Evolutionary conservation across 2,888 invertebrate genomes (phyloP), one percentile per base, ranked within the genome.

Genomic region (Scrobipalpa costella): DNA sequence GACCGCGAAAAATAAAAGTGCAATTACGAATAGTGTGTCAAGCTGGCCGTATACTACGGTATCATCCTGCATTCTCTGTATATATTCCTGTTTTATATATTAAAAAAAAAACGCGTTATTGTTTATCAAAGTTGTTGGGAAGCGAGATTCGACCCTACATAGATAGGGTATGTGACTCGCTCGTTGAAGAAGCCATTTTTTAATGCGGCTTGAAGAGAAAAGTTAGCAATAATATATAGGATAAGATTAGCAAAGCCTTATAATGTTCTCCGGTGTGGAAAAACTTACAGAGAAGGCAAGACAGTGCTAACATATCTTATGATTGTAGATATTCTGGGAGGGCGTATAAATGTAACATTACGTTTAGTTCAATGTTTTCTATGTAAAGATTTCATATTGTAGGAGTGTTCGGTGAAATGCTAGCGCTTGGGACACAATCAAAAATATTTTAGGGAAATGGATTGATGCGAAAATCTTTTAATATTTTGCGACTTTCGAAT

Each of bases 311-410:
- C 90, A 89, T 90, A 90, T 89, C 88, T 87, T 86, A 80, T 77
- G 83, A 80, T 74, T 82, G 80, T 86, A 84, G 81, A 81, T 84
- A 81, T 81, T 72, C 70, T 72, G 72, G 71, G 78, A 76, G 79
- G 80, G 77, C 78, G 78, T 79, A 70, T 81, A 78, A 47, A 79
- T 83, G 79, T 85, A 85, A 83, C 81, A 76, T 83, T 86, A 84
- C 84, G 85, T 88, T 90, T 88, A 90, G 88, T 91, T 88, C 73
- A 83, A 86, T 86, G 80, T 85, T 88, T 88, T 86, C 83, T 85
- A 86, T 86, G 80, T 88, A 87, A 85, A 83, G 80, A 85, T 88
- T 87, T 86, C 86, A 83, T 86, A 86, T 81, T 83, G 77, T 85
- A 84, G 79, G 71, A 67, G 72, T 80, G 86, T 79, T 85, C 75